These are phyloP conservation scores for Dryocosmus kuriphilus DNA, from an alignment of 2,888 invertebrate genomes.

Conservation along the genomic window DNA sequence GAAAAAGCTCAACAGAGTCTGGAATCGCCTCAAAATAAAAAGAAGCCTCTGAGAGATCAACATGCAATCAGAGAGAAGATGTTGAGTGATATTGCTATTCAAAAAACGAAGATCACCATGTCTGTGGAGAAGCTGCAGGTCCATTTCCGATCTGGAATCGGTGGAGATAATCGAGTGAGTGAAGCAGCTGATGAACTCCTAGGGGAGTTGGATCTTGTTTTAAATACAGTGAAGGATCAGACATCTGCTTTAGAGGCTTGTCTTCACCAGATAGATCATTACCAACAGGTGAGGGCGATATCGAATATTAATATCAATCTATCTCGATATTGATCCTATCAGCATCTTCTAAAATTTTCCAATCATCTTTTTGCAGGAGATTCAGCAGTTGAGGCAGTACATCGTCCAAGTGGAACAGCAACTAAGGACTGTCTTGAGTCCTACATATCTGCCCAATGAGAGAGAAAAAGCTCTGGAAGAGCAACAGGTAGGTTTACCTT, in stretches of 20 bases:
- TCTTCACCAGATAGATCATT: conserved; percentile 90
- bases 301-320: neutral
- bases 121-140: conserved; percentile 95
- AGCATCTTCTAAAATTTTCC: neutral
- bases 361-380: conserved; percentile 80
- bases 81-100: conserved; percentile 91
- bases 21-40: conserved; percentile 90
- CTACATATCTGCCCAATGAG: conserved; percentile 90
- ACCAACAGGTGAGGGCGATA: conserved; percentile 82
- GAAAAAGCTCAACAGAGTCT: conserved; percentile 89
- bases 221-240: conserved; percentile 82
- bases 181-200: conserved; percentile 85
- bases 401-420: conserved; percentile 93
- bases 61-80: conserved; percentile 91
- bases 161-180: conserved; percentile 87
- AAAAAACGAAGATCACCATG: conserved; percentile 92
- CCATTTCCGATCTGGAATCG: conserved; percentile 92
- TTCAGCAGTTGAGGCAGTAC: conserved; percentile 89
- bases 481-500: conserved; percentile 88
- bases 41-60: conserved; percentile 92
- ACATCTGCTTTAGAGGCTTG: conserved; percentile 85
- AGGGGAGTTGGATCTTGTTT: conserved; percentile 84
- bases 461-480: conserved; percentile 89
- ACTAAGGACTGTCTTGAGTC: conserved; percentile 89
- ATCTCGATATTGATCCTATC: neutral